These are phyloP conservation scores for Pachycephala philippinensis DNA, from an alignment of 2,113 vertebrate species.

Conservation along the genomic window DNA sequence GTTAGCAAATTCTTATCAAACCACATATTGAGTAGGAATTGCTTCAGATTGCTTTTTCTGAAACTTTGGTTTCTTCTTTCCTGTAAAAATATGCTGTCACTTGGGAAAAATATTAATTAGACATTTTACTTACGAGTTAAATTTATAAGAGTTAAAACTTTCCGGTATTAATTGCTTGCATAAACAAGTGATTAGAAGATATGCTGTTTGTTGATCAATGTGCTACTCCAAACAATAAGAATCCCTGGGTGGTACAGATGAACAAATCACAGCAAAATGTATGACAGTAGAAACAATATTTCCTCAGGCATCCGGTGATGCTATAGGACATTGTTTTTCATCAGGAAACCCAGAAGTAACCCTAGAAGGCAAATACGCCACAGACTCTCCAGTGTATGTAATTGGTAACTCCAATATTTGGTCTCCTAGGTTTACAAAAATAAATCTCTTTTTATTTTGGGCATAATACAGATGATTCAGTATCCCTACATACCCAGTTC, in stretches of 20 bases:
- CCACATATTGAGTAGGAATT: background rate
- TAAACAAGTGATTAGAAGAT: background rate
- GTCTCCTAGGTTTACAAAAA: background rate
- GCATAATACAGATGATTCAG: background rate
- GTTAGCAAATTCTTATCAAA: background rate
- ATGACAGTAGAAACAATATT: background rate
- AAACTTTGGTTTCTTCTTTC: background rate
- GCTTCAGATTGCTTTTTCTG: background rate
- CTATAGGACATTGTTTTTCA: background rate
- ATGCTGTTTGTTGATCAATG: background rate
- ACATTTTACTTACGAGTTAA: background rate
- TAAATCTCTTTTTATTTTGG: accelerated
- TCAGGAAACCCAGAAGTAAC: background rate
- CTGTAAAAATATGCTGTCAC: background rate
- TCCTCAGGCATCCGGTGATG: background rate
- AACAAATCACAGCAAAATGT: background rate
- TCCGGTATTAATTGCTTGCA: background rate
- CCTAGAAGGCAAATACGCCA: background rate
- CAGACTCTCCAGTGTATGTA: background rate
- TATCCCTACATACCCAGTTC: background rate
- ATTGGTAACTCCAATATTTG: background rate
- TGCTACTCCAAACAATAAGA: background rate
- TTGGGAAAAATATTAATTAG: background rate
- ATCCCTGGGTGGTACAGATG: background rate
- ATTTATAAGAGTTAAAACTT: background rate